Evolutionary conservation across 2,113 vertebrate genomes (phyloP).

Genomic region (Prolemur simus): DNA sequence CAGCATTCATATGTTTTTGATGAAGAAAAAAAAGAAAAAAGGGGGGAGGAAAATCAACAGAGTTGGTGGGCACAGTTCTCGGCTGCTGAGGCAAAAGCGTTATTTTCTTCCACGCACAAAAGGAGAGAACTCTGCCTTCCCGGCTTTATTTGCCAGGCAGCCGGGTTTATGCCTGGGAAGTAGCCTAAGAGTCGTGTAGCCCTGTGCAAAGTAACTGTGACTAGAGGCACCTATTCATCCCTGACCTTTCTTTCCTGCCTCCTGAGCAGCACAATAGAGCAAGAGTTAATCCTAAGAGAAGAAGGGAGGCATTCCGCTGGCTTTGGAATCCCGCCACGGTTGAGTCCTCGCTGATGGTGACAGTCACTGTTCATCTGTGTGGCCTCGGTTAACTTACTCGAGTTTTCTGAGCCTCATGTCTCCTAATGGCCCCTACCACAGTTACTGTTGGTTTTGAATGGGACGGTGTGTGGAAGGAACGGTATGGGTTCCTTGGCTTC

Average conservation of each 20-base stretch:
- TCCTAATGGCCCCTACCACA: background rate
- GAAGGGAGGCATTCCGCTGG: background rate
- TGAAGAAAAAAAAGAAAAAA: background rate
- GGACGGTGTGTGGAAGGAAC: background rate
- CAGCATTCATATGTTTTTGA: constrained; percentile 65
- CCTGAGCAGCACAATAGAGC: background rate
- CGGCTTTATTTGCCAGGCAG: background rate
- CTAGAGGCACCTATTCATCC: background rate
- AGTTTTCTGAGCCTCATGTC: background rate
- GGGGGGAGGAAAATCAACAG: background rate
- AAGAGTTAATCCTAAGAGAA: background rate
- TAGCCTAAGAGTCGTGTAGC: accelerated
- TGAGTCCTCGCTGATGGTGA: background rate
- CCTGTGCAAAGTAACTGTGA: background rate
- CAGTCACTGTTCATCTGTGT: background rate
- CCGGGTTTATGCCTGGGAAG: background rate
- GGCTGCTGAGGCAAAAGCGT: background rate
- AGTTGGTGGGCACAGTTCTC: background rate
- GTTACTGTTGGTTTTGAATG: background rate
- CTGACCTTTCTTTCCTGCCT: background rate
- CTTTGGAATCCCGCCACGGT: background rate
- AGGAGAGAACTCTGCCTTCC: background rate
- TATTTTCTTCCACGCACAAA: constrained; percentile 42
- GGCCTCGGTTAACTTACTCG: background rate
- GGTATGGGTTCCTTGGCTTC: background rate